Evolutionary conservation across 2,113 vertebrate genomes (phyloP).

Genomic region (Procapra przewalskii): DNA sequence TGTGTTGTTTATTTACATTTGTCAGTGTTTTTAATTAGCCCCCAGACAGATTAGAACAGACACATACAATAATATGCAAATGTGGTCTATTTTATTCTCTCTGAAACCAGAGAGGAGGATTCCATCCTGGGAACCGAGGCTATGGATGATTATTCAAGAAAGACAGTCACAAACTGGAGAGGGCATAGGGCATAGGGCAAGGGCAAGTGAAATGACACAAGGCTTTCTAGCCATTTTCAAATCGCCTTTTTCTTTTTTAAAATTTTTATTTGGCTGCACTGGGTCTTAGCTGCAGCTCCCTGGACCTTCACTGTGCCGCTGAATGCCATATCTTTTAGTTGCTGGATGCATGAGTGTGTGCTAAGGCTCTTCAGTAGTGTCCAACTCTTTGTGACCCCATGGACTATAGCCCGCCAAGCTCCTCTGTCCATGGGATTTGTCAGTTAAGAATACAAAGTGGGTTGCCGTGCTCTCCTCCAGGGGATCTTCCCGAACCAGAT

Average conservation of each 20-base stretch:
- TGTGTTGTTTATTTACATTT: not conserved
- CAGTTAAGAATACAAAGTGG: not conserved
- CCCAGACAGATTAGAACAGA: not conserved
- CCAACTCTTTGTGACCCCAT: fast-evolving
- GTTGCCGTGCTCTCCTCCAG: not conserved
- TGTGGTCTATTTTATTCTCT: not conserved
- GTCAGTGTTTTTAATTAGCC: not conserved
- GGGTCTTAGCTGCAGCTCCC: not conserved
- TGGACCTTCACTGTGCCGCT: not conserved
- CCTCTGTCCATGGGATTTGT: not conserved
- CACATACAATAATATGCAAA: not conserved
- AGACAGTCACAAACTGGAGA: not conserved
- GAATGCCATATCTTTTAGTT: not conserved
- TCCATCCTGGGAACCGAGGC: too few relatives aligned
- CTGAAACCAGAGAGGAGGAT: not conserved
- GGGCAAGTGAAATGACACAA: not conserved
- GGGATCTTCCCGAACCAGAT: not conserved
- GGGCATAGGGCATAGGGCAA: fast-evolving
- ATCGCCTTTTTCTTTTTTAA: not conserved
- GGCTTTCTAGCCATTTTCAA: not conserved
- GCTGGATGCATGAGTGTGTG: fast-evolving
- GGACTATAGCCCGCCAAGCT: not conserved
- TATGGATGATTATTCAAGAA: not conserved
- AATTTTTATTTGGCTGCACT: not conserved
- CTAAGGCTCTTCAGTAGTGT: not conserved